phyloP scores from a whole-genome alignment of 2,113 vertebrate genomes.

The Rousettus leschenaultii region DNA sequence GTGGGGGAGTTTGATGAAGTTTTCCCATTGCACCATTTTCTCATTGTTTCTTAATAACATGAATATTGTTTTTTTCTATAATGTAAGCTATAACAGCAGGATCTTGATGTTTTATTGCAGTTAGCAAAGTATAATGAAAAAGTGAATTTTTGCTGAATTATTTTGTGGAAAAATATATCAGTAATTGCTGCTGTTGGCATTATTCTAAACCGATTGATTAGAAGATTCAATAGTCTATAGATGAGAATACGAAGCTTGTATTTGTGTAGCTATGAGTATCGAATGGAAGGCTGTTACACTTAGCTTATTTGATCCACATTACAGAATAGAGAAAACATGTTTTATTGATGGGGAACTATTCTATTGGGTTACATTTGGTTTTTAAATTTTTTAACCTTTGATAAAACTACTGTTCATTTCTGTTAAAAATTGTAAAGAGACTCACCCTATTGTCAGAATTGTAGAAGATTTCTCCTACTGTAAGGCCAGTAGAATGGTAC shows the following conservation, averaged over 20 bases:
- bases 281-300: background rate
- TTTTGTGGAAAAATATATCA: background rate
- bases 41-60: conserved; percentile 24
- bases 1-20: background rate
- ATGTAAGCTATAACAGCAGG: background rate
- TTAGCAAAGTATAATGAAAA: conserved; percentile 42
- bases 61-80: background rate
- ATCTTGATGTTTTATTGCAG: conserved; percentile 36
- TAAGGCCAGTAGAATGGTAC: background rate
- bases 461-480: background rate
- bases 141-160: conserved; percentile 14
- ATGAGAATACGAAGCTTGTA: background rate
- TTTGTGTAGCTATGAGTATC: background rate
- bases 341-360: background rate
- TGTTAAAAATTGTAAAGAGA: background rate
- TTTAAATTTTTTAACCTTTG: background rate
- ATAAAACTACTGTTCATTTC: background rate
- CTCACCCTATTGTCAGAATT: background rate
- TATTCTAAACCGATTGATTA: background rate
- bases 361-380: background rate
- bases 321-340: background rate
- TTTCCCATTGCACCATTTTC: background rate
- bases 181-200: background rate
- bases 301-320: background rate
- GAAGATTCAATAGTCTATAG: background rate